Base-by-base conservation (phyloP, 2,888 invertebrate genomes). In the Callyntrura sp. region DNA sequence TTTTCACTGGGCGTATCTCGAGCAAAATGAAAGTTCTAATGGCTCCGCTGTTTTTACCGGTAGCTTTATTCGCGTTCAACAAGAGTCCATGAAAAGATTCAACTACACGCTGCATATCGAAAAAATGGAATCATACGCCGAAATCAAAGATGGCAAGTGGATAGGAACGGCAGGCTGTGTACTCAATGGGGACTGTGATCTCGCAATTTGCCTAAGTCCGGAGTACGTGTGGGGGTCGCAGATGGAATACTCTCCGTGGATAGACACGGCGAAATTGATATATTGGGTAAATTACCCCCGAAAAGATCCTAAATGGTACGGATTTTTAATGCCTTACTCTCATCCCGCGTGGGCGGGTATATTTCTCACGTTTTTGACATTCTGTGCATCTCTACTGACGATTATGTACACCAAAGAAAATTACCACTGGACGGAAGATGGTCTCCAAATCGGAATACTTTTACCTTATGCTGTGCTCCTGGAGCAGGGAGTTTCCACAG, bases 271-370 rank as follows among this genome's bases (percentile, higher is more conserved):
- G 6, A 87, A 81, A 55, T n/a, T 90, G 25, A 70, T 90, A 6
- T 90, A 81, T 73, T 87, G 88, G 68, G 85, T 85, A 0, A 90
- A 90, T 65, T 55, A 85, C 20, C 90, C 90, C 0, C 25, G 73
- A 14, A 90, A 68, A 9, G 85, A 79, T 17, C 85, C 88, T 43
- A 85, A 90, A 43, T 90, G 90, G 90, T 90, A 88, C 28, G 88
- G 88, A 3, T 90, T 90, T 12, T 68, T 90, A 9, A 12, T 90
- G 0, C 90, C 88, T 12, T 81, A 88, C 12, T 51, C 79, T 0
- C 60, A 68, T 1, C 11, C 17, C 0, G 70, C 85, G 0, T 90
- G 90, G 90, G 12, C 65, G 1, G 78, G 45, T 62, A n/a, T 84
- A 0, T 51, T 83, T 14, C 0, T 76, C 11, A 17, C 86, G 1